Conservation (phyloP, 2,888 invertebrate species). For the Priapulus caudatus region DNA sequence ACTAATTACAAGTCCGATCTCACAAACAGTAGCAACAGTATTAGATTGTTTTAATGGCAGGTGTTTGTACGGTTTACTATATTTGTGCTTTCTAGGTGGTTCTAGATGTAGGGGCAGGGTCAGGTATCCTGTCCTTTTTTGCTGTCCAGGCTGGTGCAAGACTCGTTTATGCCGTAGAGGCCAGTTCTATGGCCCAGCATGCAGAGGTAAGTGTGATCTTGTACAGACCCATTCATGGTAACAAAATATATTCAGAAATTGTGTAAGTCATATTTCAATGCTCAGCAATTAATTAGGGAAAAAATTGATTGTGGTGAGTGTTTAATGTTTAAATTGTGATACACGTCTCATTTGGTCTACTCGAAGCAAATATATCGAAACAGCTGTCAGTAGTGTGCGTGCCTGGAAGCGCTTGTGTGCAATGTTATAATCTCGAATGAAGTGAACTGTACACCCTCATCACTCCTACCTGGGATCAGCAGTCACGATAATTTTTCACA, state of each 20-base stretch:
- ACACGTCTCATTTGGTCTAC: too few relatives aligned
- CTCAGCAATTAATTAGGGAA: neutral
- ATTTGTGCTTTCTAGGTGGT: conserved; percentile 51
- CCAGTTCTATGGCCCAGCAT: conserved; percentile 94
- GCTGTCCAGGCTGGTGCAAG: conserved; percentile 93
- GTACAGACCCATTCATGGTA: neutral
- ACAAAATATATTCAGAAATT: neutral
- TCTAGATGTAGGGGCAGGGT: conserved; percentile 94
- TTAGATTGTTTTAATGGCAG: too few relatives aligned
- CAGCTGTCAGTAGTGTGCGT: too few relatives aligned
- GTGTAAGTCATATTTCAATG: conserved; percentile 31
- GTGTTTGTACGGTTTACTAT: too few relatives aligned
- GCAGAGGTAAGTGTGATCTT: conserved; percentile 61
- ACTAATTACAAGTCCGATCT: too few relatives aligned
- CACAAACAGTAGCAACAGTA: too few relatives aligned
- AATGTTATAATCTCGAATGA: too few relatives aligned
- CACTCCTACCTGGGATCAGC: too few relatives aligned
- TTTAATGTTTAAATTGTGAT: neutral
- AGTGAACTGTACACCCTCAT: too few relatives aligned
- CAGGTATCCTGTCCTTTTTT: conserved; percentile 95
- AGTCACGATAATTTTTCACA: too few relatives aligned
- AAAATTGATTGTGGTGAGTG: conserved; percentile 1
- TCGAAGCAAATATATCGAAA: too few relatives aligned
- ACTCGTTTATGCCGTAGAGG: conserved; percentile 97
- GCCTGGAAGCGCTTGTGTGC: too few relatives aligned